Base-by-base conservation (phyloP, 2,888 invertebrate genomes). In the Pandemis corylana region DNA sequence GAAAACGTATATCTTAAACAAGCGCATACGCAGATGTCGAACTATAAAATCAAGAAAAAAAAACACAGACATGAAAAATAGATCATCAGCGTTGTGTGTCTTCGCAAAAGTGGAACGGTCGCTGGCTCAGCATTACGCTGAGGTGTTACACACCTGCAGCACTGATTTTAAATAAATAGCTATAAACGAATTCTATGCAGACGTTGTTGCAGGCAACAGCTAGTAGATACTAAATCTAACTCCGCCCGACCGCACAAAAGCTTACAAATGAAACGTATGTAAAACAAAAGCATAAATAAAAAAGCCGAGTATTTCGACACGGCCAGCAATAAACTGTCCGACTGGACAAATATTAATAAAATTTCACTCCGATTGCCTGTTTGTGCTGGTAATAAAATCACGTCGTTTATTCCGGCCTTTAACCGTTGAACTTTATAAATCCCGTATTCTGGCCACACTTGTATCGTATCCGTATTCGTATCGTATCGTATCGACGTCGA, bases 301-400 rank as follows among this genome's bases (percentile, higher is more conserved):
- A 53, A 64, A 56, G 44, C 12, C 28, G n/a, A 44, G 56, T 46
- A 63, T 72, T 73, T 64, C 63, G 41, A 51, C 46, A 7, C 66
- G 53, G 20, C 42, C 53, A 12, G 15, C 64, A 28, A 68, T 73
- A 73, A 68, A 73, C 64, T 49, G 56, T 10, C 13, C 20, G 20
- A 20, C 20, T 20, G 49, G 10, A 41, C 68, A 73, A 73, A 73
- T 73, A 73, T 73, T 68, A 64, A 73, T 73, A 73, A 68, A 73
- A 73, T 56, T 68, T 68, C 64, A 64, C 68, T 73, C 20, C 56
- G 49, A 68, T 73, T 56, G 73, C 64, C 67, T 46, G 68, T 65
- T 73, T 59, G 68, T 68, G 44, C 63, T 63, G 46, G 68, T 44
- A 63, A 68, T 68, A 63, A 72, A 68, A 68, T 67, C 61, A 63